Evolutionary conservation across 2,113 vertebrate species (phyloP).

Genomic region (Bubo blakistoni): DNA sequence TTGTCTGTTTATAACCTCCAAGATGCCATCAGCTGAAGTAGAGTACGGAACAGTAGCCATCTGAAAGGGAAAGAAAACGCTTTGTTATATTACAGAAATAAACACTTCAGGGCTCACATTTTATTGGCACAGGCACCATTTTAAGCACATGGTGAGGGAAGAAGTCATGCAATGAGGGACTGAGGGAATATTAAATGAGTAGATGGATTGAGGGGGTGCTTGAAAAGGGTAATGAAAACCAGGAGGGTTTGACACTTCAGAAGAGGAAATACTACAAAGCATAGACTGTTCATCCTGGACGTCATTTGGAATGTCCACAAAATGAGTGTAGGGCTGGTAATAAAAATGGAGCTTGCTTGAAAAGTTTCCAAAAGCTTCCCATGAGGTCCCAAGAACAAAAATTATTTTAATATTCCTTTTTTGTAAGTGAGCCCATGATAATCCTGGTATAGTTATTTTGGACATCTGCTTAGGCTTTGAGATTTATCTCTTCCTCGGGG

Average conservation of each 20-base stretch:
- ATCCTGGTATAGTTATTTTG: background rate
- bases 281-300: background rate
- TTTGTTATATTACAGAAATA: background rate
- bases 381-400: background rate
- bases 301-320: background rate
- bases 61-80: background rate
- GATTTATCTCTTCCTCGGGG: background rate
- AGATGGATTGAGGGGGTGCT: background rate
- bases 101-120: background rate
- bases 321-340: background rate
- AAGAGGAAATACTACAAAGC: background rate
- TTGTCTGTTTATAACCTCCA: background rate
- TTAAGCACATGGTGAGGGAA: background rate
- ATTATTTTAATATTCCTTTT: background rate
- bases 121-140: background rate
- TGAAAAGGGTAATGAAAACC: background rate
- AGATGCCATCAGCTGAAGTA: background rate
- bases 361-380: background rate
- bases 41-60: background rate
- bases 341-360: background rate
- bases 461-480: background rate
- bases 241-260: background rate
- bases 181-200: background rate
- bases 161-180: background rate
- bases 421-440: background rate